Evolutionary conservation across 30 jellyfish, hydroid and myxozoan species (phyloP).

Genomic region (Cassiopea xamachana): DNA sequence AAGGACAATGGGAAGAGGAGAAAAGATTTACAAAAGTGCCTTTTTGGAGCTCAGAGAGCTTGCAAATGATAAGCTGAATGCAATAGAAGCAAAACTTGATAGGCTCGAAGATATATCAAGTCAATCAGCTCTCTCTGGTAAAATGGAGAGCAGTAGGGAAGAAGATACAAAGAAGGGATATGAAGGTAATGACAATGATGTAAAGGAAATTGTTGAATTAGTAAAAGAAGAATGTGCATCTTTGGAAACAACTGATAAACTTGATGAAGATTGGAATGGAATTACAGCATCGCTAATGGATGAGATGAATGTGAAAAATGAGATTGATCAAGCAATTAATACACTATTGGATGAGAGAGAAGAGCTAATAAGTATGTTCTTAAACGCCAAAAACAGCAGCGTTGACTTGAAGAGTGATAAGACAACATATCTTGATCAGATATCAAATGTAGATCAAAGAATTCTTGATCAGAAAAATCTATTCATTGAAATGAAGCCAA

Average conservation of each 20-base stretch:
- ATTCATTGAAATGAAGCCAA: not conserved
- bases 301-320: conserved; percentile 17
- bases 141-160: not conserved
- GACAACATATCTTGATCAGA: not conserved
- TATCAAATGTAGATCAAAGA: conserved; percentile 5
- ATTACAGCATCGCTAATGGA: conserved; percentile 12
- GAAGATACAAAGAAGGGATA: not conserved
- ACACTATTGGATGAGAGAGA: conserved; percentile 28
- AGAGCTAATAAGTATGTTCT: not conserved
- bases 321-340: conserved; percentile 16
- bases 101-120: not conserved
- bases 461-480: conserved; percentile 10
- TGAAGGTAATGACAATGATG: not conserved
- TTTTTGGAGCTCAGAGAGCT: conserved; percentile 4
- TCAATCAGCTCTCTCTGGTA: not conserved
- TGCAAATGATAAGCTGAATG: conserved; percentile 22
- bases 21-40: not conserved
- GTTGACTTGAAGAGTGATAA: not conserved
- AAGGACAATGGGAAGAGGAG: conserved; percentile 1
- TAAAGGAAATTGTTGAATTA: not conserved
- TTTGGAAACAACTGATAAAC: not conserved
- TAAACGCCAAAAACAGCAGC: not conserved
- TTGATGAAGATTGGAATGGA: conserved; percentile 28
- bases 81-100: conserved; percentile 17
- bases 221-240: conserved; percentile 26